Evolutionary conservation across 2,113 vertebrate species (phyloP), one percentile per base, ranked within the genome.

Genomic region (Genyomyrus donnyi): DNA sequence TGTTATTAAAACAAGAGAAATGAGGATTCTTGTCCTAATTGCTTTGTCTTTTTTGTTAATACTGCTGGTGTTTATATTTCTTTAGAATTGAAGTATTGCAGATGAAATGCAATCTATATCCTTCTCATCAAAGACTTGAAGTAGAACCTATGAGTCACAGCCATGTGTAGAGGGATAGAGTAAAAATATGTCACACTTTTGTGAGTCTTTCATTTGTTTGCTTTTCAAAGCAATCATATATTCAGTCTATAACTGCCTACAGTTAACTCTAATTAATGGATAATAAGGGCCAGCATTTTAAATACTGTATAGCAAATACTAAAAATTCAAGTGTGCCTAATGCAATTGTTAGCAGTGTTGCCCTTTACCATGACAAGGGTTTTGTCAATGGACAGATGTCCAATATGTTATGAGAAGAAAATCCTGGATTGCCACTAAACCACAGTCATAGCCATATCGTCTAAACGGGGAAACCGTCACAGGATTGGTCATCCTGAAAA

Each of bases 1-100:
- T 96, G 95, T 95, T 95, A 96, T 95, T 96, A 96, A 96, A 96
- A 95, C 94, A 95, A 91, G 94, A 95, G 93, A 96, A 95, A 95
- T 95, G 42, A 15, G 92, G 95, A 93, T 19, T 39, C 24, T 24
- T 85, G 89, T 58, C 83, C 45, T 48, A 19, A 46, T 48, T 15
- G 21, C 45, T 85, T 84, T 48, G 80, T 84, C 39, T 19, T 24
- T n/a, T 45, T 85, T 85, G 83, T n/a, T 46, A 48, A 45, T 6
- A 48, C 45, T 48, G 6, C 83, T 85, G 45, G 8, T 85, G 9
- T 85, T 48, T 48, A 19, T 46, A 48, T 21, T 85, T 48, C 21
- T 45, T 85, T 85, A 13, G 3, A 31, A 31, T 1, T 70, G 62
- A 70, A 31, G 62, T 70, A 70, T 31, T 70, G 62, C 62, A 31